A percentile compares a stretch with the other conserved stretches of the same genome.
Conservation (phyloP, 2,113 vertebrate species). For the Pogona vitticeps region DNA sequence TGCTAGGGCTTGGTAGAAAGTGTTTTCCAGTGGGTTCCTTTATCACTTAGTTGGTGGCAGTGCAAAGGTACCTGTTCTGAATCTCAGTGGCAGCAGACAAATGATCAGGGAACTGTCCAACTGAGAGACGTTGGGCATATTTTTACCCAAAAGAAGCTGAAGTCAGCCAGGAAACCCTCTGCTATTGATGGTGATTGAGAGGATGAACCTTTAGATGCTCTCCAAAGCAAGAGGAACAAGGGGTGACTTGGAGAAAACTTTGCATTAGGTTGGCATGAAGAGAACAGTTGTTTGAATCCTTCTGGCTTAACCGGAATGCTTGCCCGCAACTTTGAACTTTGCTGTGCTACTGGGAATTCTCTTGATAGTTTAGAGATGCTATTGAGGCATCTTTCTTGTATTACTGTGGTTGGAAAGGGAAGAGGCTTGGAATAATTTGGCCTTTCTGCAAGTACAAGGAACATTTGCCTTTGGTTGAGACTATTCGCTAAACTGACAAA, state of each 20-base stretch:
- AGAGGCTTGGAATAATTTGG: background rate
- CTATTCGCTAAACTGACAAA: background rate
- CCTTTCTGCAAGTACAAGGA: background rate
- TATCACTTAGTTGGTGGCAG: background rate
- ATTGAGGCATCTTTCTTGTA: background rate
- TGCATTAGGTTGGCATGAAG: background rate
- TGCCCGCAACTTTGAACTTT: background rate
- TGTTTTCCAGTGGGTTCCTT: background rate
- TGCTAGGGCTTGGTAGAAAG: background rate
- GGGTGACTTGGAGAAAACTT: background rate
- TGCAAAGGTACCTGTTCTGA: background rate
- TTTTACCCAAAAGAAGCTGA: no score
- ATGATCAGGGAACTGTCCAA: background rate
- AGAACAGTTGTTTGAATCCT: background rate
- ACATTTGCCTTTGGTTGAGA: background rate
- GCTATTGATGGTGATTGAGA: background rate
- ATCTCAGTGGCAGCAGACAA: background rate
- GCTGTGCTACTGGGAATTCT: background rate
- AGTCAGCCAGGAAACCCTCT: no score
- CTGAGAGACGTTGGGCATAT: no score
- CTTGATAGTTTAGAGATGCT: background rate
- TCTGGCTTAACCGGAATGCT: background rate
- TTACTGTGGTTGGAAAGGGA: background rate
- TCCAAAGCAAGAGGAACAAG: background rate
- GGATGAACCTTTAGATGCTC: no score